Base-by-base conservation (phyloP, 2,113 vertebrate genomes). In the Electrona antarctica region DNA sequence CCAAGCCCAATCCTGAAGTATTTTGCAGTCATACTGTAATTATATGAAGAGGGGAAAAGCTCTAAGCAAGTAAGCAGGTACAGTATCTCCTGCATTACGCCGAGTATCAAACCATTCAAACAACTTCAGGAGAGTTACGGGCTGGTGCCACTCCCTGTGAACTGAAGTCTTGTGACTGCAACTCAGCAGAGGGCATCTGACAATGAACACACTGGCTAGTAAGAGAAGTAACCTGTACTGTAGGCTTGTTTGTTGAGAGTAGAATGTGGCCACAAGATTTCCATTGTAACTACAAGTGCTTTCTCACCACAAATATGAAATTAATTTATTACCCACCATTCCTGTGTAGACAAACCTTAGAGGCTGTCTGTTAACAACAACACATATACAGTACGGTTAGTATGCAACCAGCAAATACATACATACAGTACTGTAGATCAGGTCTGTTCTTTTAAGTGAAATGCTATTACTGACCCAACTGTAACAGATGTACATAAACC, bases 101-200 rank as follows among this genome's bases (percentile, higher is more conserved):
- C 9, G 14, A 47, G 67, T 64, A 61, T 47, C 45, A 2, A 59
- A 54, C 33, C 21, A 47, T 54, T 50, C 12, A 45, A 48, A 46
- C 8, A 45, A 41, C 6, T 75, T 46, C 48, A 60, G 56, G 33
- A 62, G 14, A 29, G 58, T 33, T 71, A 21, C 13, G 15, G 15
- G 50, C 15, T 70, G 12, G 41, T 56, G 51, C 64, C 69, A 61
- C 51, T 74, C 55, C 41, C 47, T 54, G 63, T 11, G 62, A 41
- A 41, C 33, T 41, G 33, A 28, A 61, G 55, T 59, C 76, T 74
- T 82, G 51, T 78, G 67, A 81, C 71, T 58, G 64, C 67, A 55
- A 56, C 10, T 58, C 15, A 28, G 54, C 49, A 62, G 47, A 45
- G 49, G 64, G 66, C 47, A 76, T 80, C 73, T 45, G 33, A 79